Base-by-base conservation (phyloP, 2,888 invertebrate genomes). In the Drosophila paramelanica region DNA sequence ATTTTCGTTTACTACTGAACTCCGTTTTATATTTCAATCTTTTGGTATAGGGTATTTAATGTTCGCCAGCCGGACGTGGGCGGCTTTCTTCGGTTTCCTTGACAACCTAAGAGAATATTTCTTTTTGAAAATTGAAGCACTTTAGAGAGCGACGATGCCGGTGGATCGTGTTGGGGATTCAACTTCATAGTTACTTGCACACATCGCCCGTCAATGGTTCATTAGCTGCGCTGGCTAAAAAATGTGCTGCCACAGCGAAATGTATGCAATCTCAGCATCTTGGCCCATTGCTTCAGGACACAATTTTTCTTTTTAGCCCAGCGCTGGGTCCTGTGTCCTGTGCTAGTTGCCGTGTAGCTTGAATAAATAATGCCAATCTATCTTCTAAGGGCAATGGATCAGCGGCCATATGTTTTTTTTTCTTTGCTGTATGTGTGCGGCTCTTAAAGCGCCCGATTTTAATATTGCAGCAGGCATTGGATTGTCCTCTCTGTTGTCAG, bases 231-330 rank as follows among this genome's bases (percentile, higher is more conserved):
- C 70, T 74, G 71, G 71, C 73, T 73, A 60, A 77, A 82, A 85
- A 89, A 88, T 88, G 77, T 88, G 86, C 81, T 80, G 73, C 74
- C 83, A 88, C 73, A 70, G 85, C 82, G 74, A 69, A 89, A 89
- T 80, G 76, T 89, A 82, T 89, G 83, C 88, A 89, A 82, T 86
- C 83, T 83, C 81, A 82, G 81, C 77, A 77, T 49, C 51, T 66
- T 68, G 70, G 58, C 51, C 57, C 73, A 67, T 46, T 66, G 58
- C 57, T 56, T 47, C n/a, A 8, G 73, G 77, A 56, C 42, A 77
- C 73, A 47, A 74, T 74, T 53, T 77, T 72, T 74, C 57, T 53
- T 47, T 53, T 36, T 47, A 20, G 43, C 39, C 17, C 39, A 33
- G 59, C 23, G 52, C 14, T 61, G 61, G 31, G 27, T 50, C 55